A percentile compares a stretch with the other conserved stretches of the same genome.
Conservation (phyloP, 1,140 invertebrate genomes). For the Acyrthosiphon pisum region DNA sequence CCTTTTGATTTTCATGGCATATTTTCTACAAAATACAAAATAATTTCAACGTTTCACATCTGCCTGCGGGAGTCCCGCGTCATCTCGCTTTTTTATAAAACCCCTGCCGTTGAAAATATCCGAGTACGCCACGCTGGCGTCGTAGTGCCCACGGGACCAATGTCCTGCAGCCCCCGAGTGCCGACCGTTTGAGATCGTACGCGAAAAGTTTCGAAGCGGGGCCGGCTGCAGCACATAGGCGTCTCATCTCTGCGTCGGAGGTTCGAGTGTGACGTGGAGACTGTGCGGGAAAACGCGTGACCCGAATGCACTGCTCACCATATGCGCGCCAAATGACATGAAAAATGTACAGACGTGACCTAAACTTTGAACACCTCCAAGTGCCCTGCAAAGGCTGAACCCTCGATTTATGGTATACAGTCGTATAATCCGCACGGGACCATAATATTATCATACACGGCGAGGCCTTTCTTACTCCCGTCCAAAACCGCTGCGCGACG, state of each 20-base stretch:
- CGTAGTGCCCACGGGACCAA: too few species aligned
- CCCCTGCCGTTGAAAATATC: too few species aligned
- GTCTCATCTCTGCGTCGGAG: too few species aligned
- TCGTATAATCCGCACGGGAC: not conserved
- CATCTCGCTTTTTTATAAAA: too few species aligned
- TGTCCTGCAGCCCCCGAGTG: not conserved
- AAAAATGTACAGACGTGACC: slow-evolving; percentile 4
- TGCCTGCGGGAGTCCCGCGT: too few species aligned
- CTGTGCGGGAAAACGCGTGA: not conserved
- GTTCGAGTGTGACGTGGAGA: not conserved
- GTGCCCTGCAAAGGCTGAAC: not conserved
- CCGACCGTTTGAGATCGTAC: not conserved
- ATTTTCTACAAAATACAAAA: too few species aligned
- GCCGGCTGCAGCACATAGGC: too few species aligned
- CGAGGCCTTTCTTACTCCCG: not conserved
- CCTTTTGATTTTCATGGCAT: too few species aligned
- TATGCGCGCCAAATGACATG: not conserved
- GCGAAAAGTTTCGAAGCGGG: not conserved
- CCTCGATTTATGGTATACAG: not conserved
- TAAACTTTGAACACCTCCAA: not conserved
- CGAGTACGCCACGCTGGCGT: too few species aligned
- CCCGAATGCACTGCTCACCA: not conserved
- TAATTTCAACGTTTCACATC: too few species aligned
- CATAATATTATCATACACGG: not conserved
- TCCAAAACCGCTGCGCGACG: not conserved